Percentiles rank a stretch among this genome's conserved stretches.
Evolutionary conservation across 2,113 vertebrate species (phyloP).

Genomic region (Rhinoptilus africanus): DNA sequence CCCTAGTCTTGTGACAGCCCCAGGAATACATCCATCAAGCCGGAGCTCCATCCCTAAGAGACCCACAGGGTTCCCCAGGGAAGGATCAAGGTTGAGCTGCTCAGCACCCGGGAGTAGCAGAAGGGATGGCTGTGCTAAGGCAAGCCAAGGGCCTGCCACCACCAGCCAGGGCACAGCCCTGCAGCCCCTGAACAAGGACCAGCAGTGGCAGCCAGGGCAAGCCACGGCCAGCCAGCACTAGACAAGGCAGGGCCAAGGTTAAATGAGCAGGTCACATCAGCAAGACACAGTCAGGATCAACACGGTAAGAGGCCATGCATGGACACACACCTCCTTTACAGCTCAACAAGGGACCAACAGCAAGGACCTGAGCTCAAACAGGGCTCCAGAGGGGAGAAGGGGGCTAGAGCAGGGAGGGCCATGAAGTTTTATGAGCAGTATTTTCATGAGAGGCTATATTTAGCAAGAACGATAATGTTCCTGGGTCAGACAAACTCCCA

Average conservation of each 20-base stretch:
- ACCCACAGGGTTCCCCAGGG: rapidly evolving
- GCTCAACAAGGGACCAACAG: background rate
- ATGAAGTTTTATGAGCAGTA: background rate
- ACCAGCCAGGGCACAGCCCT: background rate
- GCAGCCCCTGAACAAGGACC: rapidly evolving
- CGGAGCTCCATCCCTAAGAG: background rate
- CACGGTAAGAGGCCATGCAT: background rate
- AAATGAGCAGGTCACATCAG: background rate
- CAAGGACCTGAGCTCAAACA: background rate
- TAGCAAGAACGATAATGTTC: background rate
- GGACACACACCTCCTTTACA: too few species aligned
- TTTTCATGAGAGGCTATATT: background rate
- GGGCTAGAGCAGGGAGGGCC: background rate
- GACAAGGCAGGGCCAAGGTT: background rate
- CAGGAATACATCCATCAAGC: background rate
- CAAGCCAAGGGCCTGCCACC: background rate
- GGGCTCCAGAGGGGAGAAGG: background rate
- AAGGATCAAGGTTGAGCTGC: background rate
- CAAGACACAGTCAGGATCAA: background rate
- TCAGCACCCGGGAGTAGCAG: background rate
- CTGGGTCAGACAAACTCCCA: background rate
- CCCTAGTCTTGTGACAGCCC: background rate
- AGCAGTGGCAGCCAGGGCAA: background rate
- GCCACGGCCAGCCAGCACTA: background rate
- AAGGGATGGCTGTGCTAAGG: background rate